Base-by-base conservation (phyloP, 2,797 vertebrate species). In the Sorex maritimensis region DNA sequence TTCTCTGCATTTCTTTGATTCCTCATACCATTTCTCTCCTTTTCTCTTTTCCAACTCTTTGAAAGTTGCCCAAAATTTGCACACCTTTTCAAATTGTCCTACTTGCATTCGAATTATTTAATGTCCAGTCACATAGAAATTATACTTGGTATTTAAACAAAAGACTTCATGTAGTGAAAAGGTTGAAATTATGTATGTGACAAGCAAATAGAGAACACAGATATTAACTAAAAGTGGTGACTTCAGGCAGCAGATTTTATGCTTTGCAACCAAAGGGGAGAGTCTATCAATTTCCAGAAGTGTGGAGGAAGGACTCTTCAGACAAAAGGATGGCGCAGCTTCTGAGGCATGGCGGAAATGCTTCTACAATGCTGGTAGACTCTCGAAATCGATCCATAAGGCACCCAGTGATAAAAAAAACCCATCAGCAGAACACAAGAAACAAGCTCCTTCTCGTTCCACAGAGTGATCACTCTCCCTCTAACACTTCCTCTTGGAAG, bases 1-100 rank as follows among this genome's bases (percentile, higher is more conserved):
- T 46, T 82, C 34, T 89, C 63, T 68, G 14, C 2, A 81, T 84
- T 85, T 69, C 4, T 38, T 83, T 84, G 4, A 24, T 79, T 95
- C 69, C 23, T 14, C 71, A 85, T 24, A 63, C 9, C 52, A 34
- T 55, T 91, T 75, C 44, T 5, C 10, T n/a, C 21, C 63, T 44
- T 74, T 79, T 80, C 1, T 3, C 11, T 28, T 75, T 49, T 55
- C 74, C 41, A 41, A 9, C 49, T 52, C 49, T 4, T 82, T 67
- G 7, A 77, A 84, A 26, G 4, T 30, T 71, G 28, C 74, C 41
- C 49, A 71, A 41, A 71, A 49, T 85, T n/a, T 12, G 34, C 38
- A 86, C 24, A 80, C 38, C 19, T 82, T 65, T 93, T 71, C 46
- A 55, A 46, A 73, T 1, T 75, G 74, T 79, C 23, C 28, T 88